These are phyloP conservation scores for Lycaena phlaeas DNA, from an alignment of 2,888 invertebrate genomes.

Conservation along the genomic window DNA sequence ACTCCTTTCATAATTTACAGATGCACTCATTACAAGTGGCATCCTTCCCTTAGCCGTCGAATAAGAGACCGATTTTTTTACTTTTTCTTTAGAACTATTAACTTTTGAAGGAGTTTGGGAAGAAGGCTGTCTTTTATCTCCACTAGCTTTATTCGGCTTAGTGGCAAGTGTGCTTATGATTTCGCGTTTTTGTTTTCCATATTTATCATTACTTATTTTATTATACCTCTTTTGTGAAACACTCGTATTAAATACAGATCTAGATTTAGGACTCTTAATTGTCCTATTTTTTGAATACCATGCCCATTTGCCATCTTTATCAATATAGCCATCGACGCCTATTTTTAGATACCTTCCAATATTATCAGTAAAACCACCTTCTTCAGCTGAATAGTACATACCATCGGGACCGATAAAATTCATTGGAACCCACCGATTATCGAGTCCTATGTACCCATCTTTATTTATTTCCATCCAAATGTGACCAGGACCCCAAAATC, in stretches of 20 bases:
- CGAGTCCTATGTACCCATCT: slow-evolving; percentile 58
- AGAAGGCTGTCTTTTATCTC: slow-evolving; percentile 24
- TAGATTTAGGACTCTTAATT: slow-evolving; percentile 26
- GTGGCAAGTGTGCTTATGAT: slow-evolving; percentile 16
- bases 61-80: slow-evolving; percentile 25
- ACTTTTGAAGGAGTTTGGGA: slow-evolving; percentile 19
- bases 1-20: slow-evolving; percentile 30
- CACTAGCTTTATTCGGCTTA: slow-evolving; percentile 16
- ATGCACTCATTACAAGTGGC: slow-evolving; percentile 38
- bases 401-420: slow-evolving; percentile 60
- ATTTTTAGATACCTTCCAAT: slow-evolving; percentile 37
- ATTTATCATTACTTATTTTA: slow-evolving; percentile 3
- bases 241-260: slow-evolving; percentile 25
- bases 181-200: slow-evolving; percentile 19
- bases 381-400: slow-evolving; percentile 50
- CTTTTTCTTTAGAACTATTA: slow-evolving; percentile 14
- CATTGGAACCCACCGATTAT: slow-evolving; percentile 57
- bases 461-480: slow-evolving; percentile 58
- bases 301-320: slow-evolving; percentile 54
- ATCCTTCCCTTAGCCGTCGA: slow-evolving; percentile 27
- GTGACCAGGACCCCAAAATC: slow-evolving; percentile 49
- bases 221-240: slow-evolving; percentile 19
- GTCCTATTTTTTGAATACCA: slow-evolving; percentile 37
- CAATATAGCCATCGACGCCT: slow-evolving; percentile 57
- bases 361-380: slow-evolving; percentile 45